A percentile compares a stretch with the other conserved stretches of the same genome.
Conservation (phyloP, 2,888 invertebrate species). For the Eremobia ochroleuca region DNA sequence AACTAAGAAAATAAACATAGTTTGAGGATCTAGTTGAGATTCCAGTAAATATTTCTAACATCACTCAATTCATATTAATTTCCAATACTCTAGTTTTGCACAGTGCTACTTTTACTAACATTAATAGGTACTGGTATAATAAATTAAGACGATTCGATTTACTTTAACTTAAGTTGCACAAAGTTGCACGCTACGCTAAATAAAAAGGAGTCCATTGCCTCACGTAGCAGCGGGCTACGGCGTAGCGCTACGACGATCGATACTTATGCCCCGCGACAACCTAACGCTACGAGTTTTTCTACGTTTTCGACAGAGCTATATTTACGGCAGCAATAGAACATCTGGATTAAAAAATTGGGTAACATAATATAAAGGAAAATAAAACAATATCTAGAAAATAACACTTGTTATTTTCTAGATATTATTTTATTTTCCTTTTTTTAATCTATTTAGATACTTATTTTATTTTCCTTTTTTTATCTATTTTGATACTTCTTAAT, state of each 20-base stretch:
- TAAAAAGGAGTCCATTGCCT: constrained; percentile 79
- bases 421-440: too few species aligned
- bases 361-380: background rate
- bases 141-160: constrained; percentile 8
- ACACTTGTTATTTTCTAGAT: too few species aligned
- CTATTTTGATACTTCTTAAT: too few species aligned
- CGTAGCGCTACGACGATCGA: constrained; percentile 87
- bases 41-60: background rate
- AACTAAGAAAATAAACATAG: background rate
- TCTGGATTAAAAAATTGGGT: background rate
- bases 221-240: constrained; percentile 79
- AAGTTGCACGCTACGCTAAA: constrained; percentile 67
- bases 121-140: background rate
- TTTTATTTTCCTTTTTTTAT: too few species aligned
- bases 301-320: constrained; percentile 66
- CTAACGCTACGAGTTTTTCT: constrained; percentile 83
- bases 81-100: background rate
- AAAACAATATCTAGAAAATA: background rate
- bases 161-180: constrained; percentile 47
- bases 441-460: too few species aligned
- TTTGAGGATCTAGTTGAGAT: too few species aligned
- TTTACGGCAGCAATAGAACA: constrained; percentile 59
- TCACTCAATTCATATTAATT: background rate
- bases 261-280: constrained; percentile 86
- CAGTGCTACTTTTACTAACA: background rate